phyloP scores from a whole-genome alignment of 2,113 vertebrate genomes.

The Cinclus cinclus region DNA sequence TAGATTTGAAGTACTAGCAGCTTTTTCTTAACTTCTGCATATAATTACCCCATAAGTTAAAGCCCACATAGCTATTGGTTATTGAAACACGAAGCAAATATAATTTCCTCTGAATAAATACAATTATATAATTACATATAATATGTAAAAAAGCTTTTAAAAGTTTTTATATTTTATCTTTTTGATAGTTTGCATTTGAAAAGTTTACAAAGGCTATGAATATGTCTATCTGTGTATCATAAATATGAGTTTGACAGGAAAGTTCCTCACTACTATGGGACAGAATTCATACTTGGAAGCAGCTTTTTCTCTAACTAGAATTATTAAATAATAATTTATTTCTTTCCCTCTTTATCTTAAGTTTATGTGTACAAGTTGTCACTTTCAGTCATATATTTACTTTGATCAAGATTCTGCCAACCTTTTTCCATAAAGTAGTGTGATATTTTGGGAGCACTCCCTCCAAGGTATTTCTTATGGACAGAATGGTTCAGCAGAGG shows the following conservation, averaged over 20 bases:
- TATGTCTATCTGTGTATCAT: neutral
- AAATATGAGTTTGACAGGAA: neutral
- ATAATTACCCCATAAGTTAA: slow-evolving; percentile 61
- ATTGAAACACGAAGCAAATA: slow-evolving; percentile 50
- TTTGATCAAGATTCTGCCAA: neutral
- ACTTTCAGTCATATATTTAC: neutral
- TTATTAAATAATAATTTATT: neutral
- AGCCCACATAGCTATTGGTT: slow-evolving; percentile 13
- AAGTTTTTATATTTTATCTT: neutral
- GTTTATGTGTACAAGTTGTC: neutral
- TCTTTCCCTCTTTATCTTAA: neutral
- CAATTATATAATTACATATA: slow-evolving; percentile 49
- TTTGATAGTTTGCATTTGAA: neutral
- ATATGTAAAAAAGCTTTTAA: neutral
- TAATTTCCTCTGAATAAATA: slow-evolving; percentile 37
- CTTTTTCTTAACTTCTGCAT: slow-evolving; percentile 45
- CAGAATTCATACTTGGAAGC: neutral
- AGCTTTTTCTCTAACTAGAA: neutral
- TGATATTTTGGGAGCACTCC: neutral
- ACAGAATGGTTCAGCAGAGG: neutral
- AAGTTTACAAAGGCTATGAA: neutral
- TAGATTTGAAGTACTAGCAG: slow-evolving; percentile 36
- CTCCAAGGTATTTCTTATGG: neutral
- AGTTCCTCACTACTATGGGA: neutral
- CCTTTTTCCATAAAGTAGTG: neutral